Evolutionary conservation across 2,888 invertebrate genomes (phyloP), one percentile per base, ranked within the genome.

Genomic region (Scrobipalpa costella): DNA sequence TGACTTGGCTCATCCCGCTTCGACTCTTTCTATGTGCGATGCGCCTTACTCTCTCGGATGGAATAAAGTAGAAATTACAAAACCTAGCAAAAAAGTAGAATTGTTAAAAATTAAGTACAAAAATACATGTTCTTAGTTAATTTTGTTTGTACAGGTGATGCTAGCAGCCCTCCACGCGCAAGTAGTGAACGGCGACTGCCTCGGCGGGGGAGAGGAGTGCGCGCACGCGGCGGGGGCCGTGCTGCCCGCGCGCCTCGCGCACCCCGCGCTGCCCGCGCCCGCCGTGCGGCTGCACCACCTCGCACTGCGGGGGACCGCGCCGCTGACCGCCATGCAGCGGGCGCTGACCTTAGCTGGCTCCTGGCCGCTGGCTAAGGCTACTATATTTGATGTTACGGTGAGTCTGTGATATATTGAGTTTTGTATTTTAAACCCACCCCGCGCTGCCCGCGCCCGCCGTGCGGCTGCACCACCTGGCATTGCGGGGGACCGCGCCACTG

Each of bases 151-250:
- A 9, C 73, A 97, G 97, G 96, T 98, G 85, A 98, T 98, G 96
- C 86, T 98, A 64, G 97, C 98, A 58, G 98, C 98, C 19, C 92
- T 98, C 57, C 97, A 98, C 93, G 96, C 97, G 50, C 98, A 98
- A 85, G 93, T 98, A 38, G 98, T 98, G 83, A 92, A 96, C 69
- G 96, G 98, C 40, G 98, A 98, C 87, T 96, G 95, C 76, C 86
- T 91, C 47, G 95, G 95, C 72, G 92, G 92, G 61, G 88, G 94
- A 60, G 93, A 93, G 75, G 94, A 95, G 80, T 93, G 93, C 71
- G 93, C 93, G 72, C 95, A 95, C 69, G 96, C 96, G 19, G 94
- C 95, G 57, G 95, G 96, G 80, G 96, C 96, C 76, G 86, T 88
- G 71, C 92, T 98, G 73, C 96, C 98, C 0, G 93, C 97, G 49